Conservation (phyloP, 2,113 vertebrate species). For the Oncorhynchus gorbuscha region DNA sequence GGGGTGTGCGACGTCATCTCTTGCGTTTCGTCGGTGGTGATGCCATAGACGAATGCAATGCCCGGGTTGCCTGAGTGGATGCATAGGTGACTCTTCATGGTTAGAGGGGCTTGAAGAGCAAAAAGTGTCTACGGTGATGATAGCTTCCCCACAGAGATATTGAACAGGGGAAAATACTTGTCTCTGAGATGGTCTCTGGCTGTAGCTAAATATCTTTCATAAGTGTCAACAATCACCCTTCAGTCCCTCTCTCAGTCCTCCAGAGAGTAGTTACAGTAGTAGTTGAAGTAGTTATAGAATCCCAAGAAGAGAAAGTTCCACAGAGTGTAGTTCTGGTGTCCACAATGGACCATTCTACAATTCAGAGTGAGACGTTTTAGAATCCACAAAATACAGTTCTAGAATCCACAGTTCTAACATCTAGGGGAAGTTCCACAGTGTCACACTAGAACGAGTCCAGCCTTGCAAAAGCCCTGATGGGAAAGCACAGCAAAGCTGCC, state of each 20-base stretch:
- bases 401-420: neutral
- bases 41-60: constrained; percentile 59
- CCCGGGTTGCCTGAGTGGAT: constrained; percentile 67
- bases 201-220: neutral
- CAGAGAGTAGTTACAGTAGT: neutral
- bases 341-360: neutral
- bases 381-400: neutral
- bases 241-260: no score
- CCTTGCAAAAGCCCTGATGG: constrained; percentile 17
- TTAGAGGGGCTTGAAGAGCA: constrained; percentile 37
- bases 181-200: neutral
- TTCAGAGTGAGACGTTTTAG: neutral
- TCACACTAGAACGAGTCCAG: constrained; percentile 19
- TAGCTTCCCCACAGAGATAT: neutral
- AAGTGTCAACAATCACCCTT: neutral
- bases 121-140: neutral
- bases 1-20: constrained; percentile 69
- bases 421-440: constrained; percentile 1
- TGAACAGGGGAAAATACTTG: neutral
- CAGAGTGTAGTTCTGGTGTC: neutral
- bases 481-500: constrained; percentile 11
- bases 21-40: constrained; percentile 72
- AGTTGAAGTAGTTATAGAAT: neutral
- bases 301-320: neutral
- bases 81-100: constrained; percentile 78